Evolutionary conservation across 2,113 vertebrate genomes (phyloP).

Genomic region (Irena cyanogastra): DNA sequence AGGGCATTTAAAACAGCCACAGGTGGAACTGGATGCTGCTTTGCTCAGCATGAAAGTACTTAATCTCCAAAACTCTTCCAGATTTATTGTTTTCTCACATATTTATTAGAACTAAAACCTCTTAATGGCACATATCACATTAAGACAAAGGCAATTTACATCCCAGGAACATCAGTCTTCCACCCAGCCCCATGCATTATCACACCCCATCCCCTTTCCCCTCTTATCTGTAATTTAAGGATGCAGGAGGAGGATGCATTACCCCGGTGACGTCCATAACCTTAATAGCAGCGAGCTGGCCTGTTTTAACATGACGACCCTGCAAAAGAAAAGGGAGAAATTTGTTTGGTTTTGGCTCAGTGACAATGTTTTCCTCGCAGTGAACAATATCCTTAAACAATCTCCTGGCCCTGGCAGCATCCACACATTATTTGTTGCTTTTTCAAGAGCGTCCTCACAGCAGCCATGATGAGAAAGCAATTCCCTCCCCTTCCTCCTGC

Average conservation of each 20-base stretch:
- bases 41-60: not conserved
- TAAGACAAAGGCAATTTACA: not conserved
- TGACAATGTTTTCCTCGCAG: not conserved
- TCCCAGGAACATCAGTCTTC: not conserved
- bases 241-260: slow-evolving; percentile 62
- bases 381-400: not conserved
- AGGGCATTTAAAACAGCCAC: not conserved
- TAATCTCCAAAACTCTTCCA: not conserved
- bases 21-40: not conserved
- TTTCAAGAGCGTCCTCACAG: slow-evolving; percentile 33
- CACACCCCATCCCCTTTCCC: not conserved
- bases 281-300: slow-evolving; percentile 96
- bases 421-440: not conserved
- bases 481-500: slow-evolving; percentile 28
- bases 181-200: not conserved
- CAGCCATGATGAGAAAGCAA: slow-evolving; percentile 18
- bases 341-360: not conserved
- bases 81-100: not conserved
- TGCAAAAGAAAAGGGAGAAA: slow-evolving; percentile 64
- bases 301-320: slow-evolving; percentile 98
- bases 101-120: not conserved
- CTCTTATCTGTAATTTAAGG: not conserved
- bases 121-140: not conserved
- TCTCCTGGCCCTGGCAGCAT: not conserved
- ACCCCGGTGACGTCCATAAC: slow-evolving; percentile 99